Conservation (phyloP, 2,113 vertebrate genomes). For the Sminthopsis crassicaudata region DNA sequence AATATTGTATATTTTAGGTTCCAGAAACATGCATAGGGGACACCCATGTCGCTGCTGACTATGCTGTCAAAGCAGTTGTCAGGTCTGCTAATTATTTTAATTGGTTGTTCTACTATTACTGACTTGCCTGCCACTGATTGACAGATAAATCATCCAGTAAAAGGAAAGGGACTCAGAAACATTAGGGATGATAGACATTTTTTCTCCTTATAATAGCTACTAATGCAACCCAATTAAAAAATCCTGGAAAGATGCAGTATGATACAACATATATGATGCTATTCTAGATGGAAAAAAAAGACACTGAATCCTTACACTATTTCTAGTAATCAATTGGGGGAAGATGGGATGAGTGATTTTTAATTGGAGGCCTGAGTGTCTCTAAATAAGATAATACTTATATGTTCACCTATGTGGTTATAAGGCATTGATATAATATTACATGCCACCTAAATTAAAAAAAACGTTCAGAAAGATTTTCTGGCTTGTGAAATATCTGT, state of each 20-base stretch:
- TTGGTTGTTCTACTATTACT: background rate
- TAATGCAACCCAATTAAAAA: background rate
- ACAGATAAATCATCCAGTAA: background rate
- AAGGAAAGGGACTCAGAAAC: background rate
- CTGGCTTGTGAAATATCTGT: no score
- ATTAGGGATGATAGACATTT: background rate
- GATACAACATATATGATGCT: background rate
- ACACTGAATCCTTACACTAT: background rate
- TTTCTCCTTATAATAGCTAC: background rate
- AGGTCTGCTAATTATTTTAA: background rate
- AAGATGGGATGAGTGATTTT: background rate
- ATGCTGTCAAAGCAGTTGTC: background rate
- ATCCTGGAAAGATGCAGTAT: background rate
- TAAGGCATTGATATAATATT: background rate
- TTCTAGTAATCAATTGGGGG: background rate
- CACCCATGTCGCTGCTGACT: background rate
- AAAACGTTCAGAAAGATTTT: no score
- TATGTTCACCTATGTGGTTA: background rate
- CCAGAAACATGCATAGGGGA: background rate
- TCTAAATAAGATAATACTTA: background rate
- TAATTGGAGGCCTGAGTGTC: background rate
- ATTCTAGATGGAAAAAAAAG: background rate
- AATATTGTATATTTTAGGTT: background rate
- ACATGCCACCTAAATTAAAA: background rate
- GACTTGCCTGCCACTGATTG: background rate